A percentile compares a stretch with the other conserved stretches of the same genome.
Evolutionary conservation across 2,113 vertebrate genomes (phyloP).

Genomic region (Takifugu bimaculatus): DNA sequence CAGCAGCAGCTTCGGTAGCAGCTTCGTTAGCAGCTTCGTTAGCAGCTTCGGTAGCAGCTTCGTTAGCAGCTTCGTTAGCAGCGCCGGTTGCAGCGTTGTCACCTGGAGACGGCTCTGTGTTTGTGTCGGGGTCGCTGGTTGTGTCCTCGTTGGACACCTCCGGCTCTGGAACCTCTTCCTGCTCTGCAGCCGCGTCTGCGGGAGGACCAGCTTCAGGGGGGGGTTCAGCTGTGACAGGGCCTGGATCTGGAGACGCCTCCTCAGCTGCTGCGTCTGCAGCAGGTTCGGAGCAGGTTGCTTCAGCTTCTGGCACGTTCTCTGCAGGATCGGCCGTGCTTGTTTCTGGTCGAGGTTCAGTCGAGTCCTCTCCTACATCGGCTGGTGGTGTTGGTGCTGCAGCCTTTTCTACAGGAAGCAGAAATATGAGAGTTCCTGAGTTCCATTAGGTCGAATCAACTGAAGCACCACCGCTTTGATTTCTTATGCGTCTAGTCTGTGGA

Average conservation of each 20-base stretch:
- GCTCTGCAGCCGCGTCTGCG: constrained; percentile 8
- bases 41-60: neutral
- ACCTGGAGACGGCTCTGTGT: constrained; percentile 19
- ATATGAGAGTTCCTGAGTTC: neutral
- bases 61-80: constrained; percentile 7
- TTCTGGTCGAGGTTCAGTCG: constrained; percentile 33
- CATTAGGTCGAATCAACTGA: no score
- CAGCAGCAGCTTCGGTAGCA: neutral
- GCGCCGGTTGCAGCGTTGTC: neutral
- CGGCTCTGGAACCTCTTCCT: neutral
- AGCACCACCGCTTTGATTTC: no score
- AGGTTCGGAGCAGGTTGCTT: constrained; percentile 12
- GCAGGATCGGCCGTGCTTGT: constrained; percentile 16
- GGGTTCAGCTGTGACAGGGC: constrained; percentile 6
- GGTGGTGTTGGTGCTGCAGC: constrained; percentile 16
- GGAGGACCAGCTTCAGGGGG: constrained; percentile 8
- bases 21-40: constrained; percentile 15
- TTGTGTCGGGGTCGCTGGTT: neutral
- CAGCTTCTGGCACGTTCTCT: constrained; percentile 16
- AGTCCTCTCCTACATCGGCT: constrained; percentile 7
- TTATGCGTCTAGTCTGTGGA: no score
- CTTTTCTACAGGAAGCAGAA: constrained; percentile 27
- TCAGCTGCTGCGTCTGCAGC: constrained; percentile 3
- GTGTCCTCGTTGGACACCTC: constrained; percentile 21
- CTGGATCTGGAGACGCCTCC: constrained; percentile 16